These are phyloP conservation scores for Rhynchopsitta pachyrhyncha DNA, from an alignment of 2,113 vertebrate genomes.

Conservation along the genomic window DNA sequence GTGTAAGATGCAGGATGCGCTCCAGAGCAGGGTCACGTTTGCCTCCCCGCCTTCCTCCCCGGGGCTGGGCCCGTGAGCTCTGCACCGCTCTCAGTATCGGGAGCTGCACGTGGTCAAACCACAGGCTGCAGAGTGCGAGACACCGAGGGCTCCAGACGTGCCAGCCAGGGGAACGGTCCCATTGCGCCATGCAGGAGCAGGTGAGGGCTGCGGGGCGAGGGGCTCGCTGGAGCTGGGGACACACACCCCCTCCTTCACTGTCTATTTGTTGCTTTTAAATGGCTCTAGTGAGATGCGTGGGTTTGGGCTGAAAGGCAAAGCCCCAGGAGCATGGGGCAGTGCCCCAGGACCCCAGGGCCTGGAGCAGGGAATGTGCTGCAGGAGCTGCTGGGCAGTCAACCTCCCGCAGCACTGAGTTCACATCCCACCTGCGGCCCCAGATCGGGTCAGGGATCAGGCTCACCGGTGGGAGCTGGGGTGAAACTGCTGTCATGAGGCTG, in stretches of 20 bases:
- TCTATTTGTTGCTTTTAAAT: background rate
- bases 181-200: background rate
- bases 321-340: too few relatives aligned
- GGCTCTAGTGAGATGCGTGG: background rate
- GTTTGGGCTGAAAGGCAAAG: background rate
- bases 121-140: background rate
- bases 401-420: background rate
- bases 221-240: fast-evolving
- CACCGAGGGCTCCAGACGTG: background rate
- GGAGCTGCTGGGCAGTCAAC: background rate
- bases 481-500: background rate
- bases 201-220: background rate
- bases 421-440: fast-evolving
- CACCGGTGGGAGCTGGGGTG: fast-evolving
- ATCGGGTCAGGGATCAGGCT: fast-evolving
- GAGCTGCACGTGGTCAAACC: background rate
- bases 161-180: fast-evolving
- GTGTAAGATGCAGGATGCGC: background rate
- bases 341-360: fast-evolving
- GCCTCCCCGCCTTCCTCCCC: fast-evolving
- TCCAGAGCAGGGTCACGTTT: background rate
- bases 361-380: background rate
- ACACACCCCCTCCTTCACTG: fast-evolving
- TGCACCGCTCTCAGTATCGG: background rate
- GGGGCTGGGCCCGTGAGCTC: background rate